Conservation (phyloP, 1,140 invertebrate species). For the Coboldia fuscipes region DNA sequence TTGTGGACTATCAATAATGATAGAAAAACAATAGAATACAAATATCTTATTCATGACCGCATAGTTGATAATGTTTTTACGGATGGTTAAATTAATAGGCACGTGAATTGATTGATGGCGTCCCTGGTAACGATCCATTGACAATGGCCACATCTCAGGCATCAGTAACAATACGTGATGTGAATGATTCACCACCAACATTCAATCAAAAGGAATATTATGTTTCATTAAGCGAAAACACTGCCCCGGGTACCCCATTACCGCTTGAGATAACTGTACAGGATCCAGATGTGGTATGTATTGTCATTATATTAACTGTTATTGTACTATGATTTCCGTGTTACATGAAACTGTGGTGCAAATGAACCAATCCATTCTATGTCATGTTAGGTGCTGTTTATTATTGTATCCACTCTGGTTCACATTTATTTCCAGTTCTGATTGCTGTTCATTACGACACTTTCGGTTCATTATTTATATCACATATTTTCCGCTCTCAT, state of each 20-base stretch:
- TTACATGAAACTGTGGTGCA: too few species aligned
- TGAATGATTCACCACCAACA: constrained; percentile 79
- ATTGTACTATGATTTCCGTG: too few species aligned
- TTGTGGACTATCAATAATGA: neutral
- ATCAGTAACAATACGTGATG: constrained; percentile 70
- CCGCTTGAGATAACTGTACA: constrained; percentile 69
- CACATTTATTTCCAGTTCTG: too few species aligned
- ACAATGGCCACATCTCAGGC: constrained; percentile 45
- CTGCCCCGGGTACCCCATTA: constrained; percentile 56
- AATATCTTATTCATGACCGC: neutral
- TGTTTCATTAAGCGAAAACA: constrained; percentile 62
- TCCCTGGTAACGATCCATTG: constrained; percentile 37
- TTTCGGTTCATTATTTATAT: too few species aligned
- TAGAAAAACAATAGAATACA: neutral
- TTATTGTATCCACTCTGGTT: too few species aligned
- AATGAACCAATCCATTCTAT: too few species aligned
- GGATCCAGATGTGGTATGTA: constrained; percentile 62
- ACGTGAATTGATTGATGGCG: constrained; percentile 50
- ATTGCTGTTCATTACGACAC: too few species aligned
- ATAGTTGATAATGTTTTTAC: neutral
- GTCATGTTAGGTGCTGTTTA: too few species aligned
- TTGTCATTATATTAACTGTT: neutral
- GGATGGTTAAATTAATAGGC: constrained; percentile 25
- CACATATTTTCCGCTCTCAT: too few species aligned
- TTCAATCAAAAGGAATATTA: constrained; percentile 63